Evolutionary conservation across 2,113 vertebrate species (phyloP).

Genomic region (Tachycineta bicolor): DNA sequence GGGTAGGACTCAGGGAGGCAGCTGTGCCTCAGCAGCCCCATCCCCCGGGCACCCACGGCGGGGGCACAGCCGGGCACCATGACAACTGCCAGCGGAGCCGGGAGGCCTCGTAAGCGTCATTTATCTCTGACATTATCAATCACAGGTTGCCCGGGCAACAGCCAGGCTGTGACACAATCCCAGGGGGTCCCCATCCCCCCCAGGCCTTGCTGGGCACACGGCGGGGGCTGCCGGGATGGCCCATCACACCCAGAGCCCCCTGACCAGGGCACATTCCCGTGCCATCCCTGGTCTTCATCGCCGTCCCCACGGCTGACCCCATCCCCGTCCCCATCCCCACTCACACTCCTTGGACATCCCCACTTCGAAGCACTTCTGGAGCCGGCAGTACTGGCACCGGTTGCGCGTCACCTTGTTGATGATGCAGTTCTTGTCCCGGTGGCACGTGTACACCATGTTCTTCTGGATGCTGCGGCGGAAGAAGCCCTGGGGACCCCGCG

Average conservation of each 20-base stretch:
- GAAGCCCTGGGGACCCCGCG: constrained; percentile 83
- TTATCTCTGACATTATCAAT: constrained; percentile 84
- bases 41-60: not conserved
- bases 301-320: too few species aligned
- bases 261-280: not conserved
- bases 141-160: constrained; percentile 72
- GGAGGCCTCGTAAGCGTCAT: constrained; percentile 76
- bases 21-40: not conserved
- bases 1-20: not conserved
- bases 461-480: constrained; percentile 98
- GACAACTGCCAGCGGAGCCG: constrained; percentile 75
- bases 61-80: constrained; percentile 71
- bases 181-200: constrained; percentile 12
- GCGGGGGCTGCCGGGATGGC: not conserved
- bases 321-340: constrained; percentile 34
- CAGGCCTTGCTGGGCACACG: not conserved
- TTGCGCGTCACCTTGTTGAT: constrained; percentile 99
- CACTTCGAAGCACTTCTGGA: constrained; percentile 99
- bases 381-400: constrained; percentile 98
- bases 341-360: constrained; percentile 99
- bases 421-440: constrained; percentile 97
- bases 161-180: constrained; percentile 65
- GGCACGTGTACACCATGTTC: constrained; percentile 99
- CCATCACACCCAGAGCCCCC: rapidly evolving
- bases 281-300: not conserved